phyloP scores from a whole-genome alignment of 2,113 vertebrate species.

The Saccopteryx bilineata region DNA sequence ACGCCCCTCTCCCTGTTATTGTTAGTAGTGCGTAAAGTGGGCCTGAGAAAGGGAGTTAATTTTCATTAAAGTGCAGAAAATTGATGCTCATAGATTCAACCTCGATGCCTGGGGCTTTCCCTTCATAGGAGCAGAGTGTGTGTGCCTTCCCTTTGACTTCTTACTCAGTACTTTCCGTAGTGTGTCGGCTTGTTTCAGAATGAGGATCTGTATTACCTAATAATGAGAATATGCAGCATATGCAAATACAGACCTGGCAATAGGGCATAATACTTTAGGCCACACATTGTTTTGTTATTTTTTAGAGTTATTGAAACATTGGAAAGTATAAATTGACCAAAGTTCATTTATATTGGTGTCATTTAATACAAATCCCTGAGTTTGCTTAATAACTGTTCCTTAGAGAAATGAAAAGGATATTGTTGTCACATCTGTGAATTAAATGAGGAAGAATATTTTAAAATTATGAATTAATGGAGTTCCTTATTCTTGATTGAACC shows the following conservation, averaged over 20 bases:
- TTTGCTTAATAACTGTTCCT: neutral
- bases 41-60: neutral
- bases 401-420: slow-evolving; percentile 8
- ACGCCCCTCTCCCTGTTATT: fast-evolving
- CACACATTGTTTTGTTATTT: neutral
- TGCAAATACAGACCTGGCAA: neutral
- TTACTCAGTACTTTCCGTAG: neutral
- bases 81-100: neutral
- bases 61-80: neutral
- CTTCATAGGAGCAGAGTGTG: neutral
- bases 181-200: neutral
- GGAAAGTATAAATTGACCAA: neutral
- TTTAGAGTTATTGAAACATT: neutral
- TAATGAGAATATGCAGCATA: neutral
- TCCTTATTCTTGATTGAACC: neutral
- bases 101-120: neutral
- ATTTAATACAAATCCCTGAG: neutral
- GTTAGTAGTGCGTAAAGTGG: neutral
- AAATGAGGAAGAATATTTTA: neutral
- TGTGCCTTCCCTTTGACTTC: fast-evolving
- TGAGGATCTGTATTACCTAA: neutral
- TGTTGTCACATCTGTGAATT: slow-evolving; percentile 53
- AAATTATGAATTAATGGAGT: neutral
- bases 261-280: neutral
- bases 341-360: neutral